Evolutionary conservation across 2,888 invertebrate genomes (phyloP).

Genomic region (Ypsolopha sequella): DNA sequence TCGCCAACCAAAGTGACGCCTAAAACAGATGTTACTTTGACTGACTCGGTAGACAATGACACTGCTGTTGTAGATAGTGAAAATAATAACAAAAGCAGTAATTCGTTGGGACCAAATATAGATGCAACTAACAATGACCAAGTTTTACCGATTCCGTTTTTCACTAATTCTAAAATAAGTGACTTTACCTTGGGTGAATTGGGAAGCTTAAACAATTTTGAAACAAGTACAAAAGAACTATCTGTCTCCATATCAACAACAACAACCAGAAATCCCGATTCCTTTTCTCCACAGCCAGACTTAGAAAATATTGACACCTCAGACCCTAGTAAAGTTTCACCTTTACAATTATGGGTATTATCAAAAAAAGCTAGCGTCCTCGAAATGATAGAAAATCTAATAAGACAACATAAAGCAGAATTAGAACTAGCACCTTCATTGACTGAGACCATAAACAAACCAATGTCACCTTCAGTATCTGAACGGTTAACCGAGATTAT

Average conservation of each 20-base stretch:
- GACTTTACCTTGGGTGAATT: constrained; percentile 28
- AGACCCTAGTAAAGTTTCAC: constrained; percentile 41
- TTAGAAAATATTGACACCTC: constrained; percentile 13
- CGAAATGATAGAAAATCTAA: constrained; percentile 62
- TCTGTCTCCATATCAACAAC: constrained; percentile 16
- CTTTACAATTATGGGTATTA: constrained; percentile 51
- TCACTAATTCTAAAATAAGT: constrained; percentile 37
- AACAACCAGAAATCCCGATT: constrained; percentile 10
- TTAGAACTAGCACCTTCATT: constrained; percentile 26
- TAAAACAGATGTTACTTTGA: background rate
- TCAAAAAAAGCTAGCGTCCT: constrained; percentile 62
- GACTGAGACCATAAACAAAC: constrained; percentile 32
- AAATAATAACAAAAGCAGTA: constrained; percentile 13
- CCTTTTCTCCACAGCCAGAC: background rate
- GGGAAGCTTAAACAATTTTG: constrained; percentile 12
- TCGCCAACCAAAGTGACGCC: constrained; percentile 11
- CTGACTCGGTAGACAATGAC: constrained; percentile 24
- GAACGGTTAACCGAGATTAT: constrained; percentile 49
- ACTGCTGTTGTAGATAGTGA: constrained; percentile 17
- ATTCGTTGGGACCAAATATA: constrained; percentile 12
- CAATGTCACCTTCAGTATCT: constrained; percentile 38
- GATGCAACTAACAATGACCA: constrained; percentile 23
- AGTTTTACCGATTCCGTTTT: constrained; percentile 35
- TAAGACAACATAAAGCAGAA: constrained; percentile 55
- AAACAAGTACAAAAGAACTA: constrained; percentile 11